Conservation (phyloP, 2,888 invertebrate genomes). For the Rhorus exstirpatorius region DNA sequence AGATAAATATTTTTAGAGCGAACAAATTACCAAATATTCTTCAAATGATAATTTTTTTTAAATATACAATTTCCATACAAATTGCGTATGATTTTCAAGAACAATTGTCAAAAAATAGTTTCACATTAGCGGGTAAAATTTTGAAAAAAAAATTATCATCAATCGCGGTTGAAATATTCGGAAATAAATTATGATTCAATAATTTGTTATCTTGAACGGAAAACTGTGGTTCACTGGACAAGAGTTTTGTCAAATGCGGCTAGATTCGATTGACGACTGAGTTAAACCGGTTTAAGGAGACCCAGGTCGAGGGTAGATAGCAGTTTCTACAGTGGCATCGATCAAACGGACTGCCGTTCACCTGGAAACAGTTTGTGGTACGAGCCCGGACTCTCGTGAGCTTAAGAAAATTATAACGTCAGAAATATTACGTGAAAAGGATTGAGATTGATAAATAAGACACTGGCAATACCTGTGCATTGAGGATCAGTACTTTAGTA, state of each 20-base stretch:
- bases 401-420: neutral
- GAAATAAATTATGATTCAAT: neutral
- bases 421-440: neutral
- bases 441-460: neutral
- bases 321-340: constrained; percentile 38
- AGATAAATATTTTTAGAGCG: too few relatives aligned
- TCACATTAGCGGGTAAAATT: neutral
- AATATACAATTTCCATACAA: too few relatives aligned
- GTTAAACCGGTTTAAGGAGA: constrained; percentile 32
- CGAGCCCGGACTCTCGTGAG: neutral
- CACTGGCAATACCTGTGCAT: neutral
- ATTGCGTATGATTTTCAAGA: too few relatives aligned
- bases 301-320: constrained; percentile 9
- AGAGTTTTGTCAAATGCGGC: constrained; percentile 21
- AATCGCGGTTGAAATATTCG: neutral
- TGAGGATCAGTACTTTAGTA: neutral
- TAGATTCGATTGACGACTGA: constrained; percentile 37
- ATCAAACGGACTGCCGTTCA: constrained; percentile 52
- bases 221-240: neutral
- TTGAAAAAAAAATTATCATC: neutral
- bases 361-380: constrained; percentile 49
- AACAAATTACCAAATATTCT: too few relatives aligned
- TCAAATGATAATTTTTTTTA: too few relatives aligned
- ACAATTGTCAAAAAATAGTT: too few relatives aligned
- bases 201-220: neutral